Base-by-base conservation (phyloP, 2,797 vertebrate species). In the Thaleichthys pacificus region DNA sequence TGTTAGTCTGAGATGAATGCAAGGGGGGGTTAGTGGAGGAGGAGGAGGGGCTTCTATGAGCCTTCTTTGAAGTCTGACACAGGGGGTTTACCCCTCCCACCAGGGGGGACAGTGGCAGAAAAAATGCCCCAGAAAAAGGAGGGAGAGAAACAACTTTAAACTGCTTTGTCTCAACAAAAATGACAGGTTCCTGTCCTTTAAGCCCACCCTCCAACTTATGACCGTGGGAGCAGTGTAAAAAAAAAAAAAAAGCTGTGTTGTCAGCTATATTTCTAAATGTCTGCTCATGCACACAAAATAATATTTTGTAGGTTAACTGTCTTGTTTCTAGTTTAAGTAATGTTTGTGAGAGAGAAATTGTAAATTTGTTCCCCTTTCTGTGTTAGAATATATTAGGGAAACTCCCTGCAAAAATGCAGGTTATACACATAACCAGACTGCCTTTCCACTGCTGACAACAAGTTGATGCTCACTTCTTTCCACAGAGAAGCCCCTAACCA, bases 11-110 rank as follows among this genome's bases (percentile, higher is more conserved):
- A 66, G 65, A 66, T 66, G 65, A 54, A 66, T 66, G 47, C 42
- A n/a, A 22, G 15, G 65, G 65, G 65, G 58, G 58, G 11, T 26
- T 42, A 68, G 51, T 58, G 35, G 57, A 56, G 49, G 57, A n/a
- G 19, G 51, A 56, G 49, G 49, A 32, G 67, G 35, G 67, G 11
- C 11, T 47, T 47, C 61, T 72, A 4, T 30, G 63, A 22, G 63
- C 54, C 22, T 38, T 22, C 70, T 58, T 66, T 66, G 70, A 72
- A 58, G 60, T 61, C 42, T 66, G 65, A 66, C 65, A 66, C 65
- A 66, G 42, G 65, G 65, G 65, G 65, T 49, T 66, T 66, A 66
- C 65, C 65, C 65, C 65, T 66, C 65, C 65, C 65, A 66, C 65
- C 65, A 66, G 65, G 65, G 65, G 65, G 65, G 65, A 66, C 65